Evolutionary conservation across 2,888 invertebrate genomes (phyloP).

Genomic region (Machimus atricapillus): DNA sequence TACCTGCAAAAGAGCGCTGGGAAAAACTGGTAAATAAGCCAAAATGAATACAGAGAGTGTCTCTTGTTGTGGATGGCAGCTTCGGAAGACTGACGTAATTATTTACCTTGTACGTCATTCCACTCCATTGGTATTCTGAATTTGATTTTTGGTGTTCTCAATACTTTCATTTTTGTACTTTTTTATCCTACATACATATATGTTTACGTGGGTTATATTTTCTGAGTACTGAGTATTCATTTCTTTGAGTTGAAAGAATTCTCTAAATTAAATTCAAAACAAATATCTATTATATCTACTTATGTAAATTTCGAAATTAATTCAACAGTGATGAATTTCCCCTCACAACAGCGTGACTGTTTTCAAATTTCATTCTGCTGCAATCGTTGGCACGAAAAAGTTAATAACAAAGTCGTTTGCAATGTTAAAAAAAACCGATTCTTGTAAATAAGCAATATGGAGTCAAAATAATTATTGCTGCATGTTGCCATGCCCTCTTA

Average conservation of each 20-base stretch:
- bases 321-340: background rate
- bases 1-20: background rate
- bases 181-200: background rate
- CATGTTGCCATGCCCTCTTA: background rate
- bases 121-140: background rate
- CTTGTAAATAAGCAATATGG: background rate
- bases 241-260: background rate
- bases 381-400: background rate
- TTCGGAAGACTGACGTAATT: background rate
- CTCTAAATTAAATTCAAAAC: background rate
- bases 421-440: background rate
- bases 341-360: background rate
- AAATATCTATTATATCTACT: too few species aligned
- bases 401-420: background rate
- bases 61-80: background rate
- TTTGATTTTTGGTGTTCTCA: background rate
- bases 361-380: background rate
- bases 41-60: background rate
- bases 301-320: too few species aligned
- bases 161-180: background rate
- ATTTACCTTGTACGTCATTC: background rate
- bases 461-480: background rate
- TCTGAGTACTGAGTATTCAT: background rate
- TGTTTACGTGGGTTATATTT: background rate
- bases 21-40: background rate